Conservation (phyloP, 2,888 invertebrate genomes). For the Nematopogon swammerdamellus region DNA sequence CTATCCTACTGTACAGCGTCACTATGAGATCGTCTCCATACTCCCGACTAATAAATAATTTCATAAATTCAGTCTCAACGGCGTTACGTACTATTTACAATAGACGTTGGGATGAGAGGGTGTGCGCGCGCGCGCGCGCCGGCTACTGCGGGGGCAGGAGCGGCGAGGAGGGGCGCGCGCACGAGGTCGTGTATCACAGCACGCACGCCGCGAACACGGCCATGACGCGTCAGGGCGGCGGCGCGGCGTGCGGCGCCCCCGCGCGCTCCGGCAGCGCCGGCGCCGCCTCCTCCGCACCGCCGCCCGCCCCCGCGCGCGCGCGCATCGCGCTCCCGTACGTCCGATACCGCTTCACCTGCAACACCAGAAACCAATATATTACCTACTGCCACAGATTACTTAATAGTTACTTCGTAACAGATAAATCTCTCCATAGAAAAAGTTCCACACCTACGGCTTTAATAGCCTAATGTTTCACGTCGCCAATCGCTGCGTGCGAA, state of each 20-base stretch:
- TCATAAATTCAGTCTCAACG: neutral
- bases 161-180: slow-evolving; percentile 10
- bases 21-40: neutral
- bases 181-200: slow-evolving; percentile 43
- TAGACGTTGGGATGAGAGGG: neutral
- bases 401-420: too few relatives aligned
- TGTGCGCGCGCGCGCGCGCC: neutral
- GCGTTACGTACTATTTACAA: neutral
- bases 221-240: slow-evolving; percentile 68
- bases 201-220: slow-evolving; percentile 81
- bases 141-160: neutral
- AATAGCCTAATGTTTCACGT: too few relatives aligned
- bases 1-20: neutral
- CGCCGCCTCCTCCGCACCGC: slow-evolving; percentile 33
- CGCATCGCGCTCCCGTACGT: slow-evolving; percentile 76
- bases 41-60: neutral
- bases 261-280: slow-evolving; percentile 59
- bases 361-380: slow-evolving; percentile 11
- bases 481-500: too few relatives aligned
- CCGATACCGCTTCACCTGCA: slow-evolving; percentile 78
- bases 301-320: slow-evolving; percentile 55
- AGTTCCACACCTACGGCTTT: too few relatives aligned
- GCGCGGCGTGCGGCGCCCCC: slow-evolving; percentile 17
- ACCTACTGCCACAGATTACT: neutral
- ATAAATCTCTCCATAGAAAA: too few relatives aligned